Base-by-base conservation (phyloP, 2,888 invertebrate species). In the Oligia strigilis region DNA sequence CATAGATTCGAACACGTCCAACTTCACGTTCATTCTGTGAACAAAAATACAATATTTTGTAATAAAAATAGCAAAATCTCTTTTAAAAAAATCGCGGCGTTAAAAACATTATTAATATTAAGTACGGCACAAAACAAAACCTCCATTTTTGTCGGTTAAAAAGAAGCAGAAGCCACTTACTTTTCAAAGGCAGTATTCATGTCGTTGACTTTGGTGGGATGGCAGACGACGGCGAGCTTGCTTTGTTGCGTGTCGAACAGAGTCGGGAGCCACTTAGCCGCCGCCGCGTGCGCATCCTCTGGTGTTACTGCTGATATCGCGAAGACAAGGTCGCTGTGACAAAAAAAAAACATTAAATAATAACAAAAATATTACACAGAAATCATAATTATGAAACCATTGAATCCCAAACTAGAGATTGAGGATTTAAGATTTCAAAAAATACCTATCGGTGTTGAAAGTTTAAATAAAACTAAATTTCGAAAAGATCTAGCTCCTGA, bases 161-260 rank as follows among this genome's bases (percentile, higher is more conserved):
- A 36, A 65, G 49, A 14, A 49, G 19, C 29, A 40, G 4, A 11
- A 40, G 0, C 14, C 0, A 96, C 97, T 96, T 92, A 98, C 98
- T 97, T 97, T 91, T 97, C 97, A 89, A 99, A 98, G 11, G 97
- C 98, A 19, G 97, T 95, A 67, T 97, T 96, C 87, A 98, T 95
- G 91, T 98, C 98, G 36, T 97, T 95, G 72, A 98, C 98, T 95
- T 98, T 98, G 81, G 98, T 97, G 19, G 98, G 98, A 93, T 98
- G 98, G 92, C 98, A 98, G 55, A 98, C 98, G 85, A 99, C 95
- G 36, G 98, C 98, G n/a, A 98, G 97, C 91, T 97, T 97, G 74
- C 97, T 97, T 80, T 94, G 91, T 23, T 94, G 93, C 0, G 97
- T 94, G 90, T 98, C 97, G 93, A 99, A 98, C 82, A 99, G 94